phyloP scores from a whole-genome alignment of 2,888 invertebrate genomes.

The Microchrysa polita region DNA sequence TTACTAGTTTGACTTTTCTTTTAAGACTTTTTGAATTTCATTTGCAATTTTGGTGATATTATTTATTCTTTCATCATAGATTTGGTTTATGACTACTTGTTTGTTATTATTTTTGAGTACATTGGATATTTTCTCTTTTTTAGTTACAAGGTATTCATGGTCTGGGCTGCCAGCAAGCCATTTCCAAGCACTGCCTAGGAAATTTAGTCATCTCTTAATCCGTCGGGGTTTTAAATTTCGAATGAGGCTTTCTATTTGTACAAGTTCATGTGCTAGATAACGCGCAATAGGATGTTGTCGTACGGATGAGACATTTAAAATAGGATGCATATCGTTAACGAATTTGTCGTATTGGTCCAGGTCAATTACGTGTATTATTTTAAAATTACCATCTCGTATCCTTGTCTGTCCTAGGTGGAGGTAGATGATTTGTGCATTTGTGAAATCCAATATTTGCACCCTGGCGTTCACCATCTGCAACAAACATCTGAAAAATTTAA shows the following conservation, averaged over 20 bases:
- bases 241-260: constrained; percentile 29
- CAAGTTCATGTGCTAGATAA: constrained; percentile 7
- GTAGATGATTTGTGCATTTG: constrained; percentile 40
- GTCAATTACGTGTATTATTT: constrained; percentile 39
- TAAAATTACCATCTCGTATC: constrained; percentile 41
- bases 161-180: constrained; percentile 27
- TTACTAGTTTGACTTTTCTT: constrained; percentile 1
- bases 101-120: constrained; percentile 30
- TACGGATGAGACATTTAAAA: not conserved
- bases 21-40: constrained; percentile 17
- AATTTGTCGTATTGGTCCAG: not conserved
- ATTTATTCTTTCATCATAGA: constrained; percentile 29
- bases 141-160: constrained; percentile 30
- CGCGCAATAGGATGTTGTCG: constrained; percentile 13
- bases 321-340: not conserved
- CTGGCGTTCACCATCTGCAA: not conserved
- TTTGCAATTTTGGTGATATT: constrained; percentile 25
- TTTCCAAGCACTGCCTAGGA: constrained; percentile 20
- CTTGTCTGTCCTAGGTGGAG: constrained; percentile 23
- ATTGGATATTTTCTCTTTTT: constrained; percentile 15
- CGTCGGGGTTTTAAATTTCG: constrained; percentile 22
- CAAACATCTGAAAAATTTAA: constrained; percentile 22
- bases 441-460: constrained; percentile 41
- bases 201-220: constrained; percentile 18
- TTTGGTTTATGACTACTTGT: constrained; percentile 30